Evolutionary conservation across 1,140 invertebrate genomes (phyloP), one percentile per base, ranked within the genome.

Genomic region (Drosophila littoralis): DNA sequence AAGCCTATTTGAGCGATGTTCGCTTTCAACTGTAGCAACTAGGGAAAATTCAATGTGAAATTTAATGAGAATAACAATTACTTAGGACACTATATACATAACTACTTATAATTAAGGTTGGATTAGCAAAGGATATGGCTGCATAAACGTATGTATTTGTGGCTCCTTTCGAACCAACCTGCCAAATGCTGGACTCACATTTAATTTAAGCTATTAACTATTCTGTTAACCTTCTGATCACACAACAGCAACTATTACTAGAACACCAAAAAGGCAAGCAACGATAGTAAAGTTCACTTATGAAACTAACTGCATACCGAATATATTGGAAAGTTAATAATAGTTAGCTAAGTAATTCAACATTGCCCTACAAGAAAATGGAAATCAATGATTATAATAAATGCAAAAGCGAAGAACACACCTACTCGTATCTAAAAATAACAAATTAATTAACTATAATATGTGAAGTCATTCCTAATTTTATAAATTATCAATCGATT

Each of bases 1-100:
- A 68, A 73, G 68, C 75, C 81, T 83, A 73, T 77, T 73, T 91
- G 89, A 91, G 90, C 89, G 90, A 91, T 91, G 81, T 91, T 91
- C 90, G 90, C 90, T 91, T 89, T 80, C 77, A 83, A 91, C 90
- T 91, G 82, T 83, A 91, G 79, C 65, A 73, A 73, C 52, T 89
- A 83, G 77, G 46, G 46, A 78, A 35, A 76, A 74, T 65, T 80
- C 55, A 81, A 91, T 84, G 76, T 88, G 79, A 86, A 71, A 58
- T 79, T 74, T 52, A 76, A 70, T 51, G 54, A 64, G 43, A 73
- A 64, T 65, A 61, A 64, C 35, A 70, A 68, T 22, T 63, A 69
- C 50, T 69, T 60, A 66, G 52, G 51, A 63, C 45, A 43, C 43
- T 55, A 57, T 48, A 57, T 42, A 12, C 12, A 64, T 42, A 58